These are phyloP conservation scores for Pelochelys cantorii DNA, from an alignment of 2,797 vertebrate genomes.

Conservation along the genomic window DNA sequence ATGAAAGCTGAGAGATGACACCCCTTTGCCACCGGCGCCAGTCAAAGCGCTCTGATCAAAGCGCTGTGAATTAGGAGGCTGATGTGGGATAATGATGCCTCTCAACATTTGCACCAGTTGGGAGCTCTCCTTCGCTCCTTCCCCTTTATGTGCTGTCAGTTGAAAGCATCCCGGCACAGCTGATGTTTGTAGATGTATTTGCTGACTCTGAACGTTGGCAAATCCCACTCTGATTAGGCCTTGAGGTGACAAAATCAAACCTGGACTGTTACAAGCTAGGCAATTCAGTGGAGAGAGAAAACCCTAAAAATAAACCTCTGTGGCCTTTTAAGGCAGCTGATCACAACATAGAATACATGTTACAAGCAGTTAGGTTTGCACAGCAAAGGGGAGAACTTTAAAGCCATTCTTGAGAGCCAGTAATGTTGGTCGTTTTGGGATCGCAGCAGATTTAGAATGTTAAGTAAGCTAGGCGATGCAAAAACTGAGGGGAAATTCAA, in stretches of 20 bases:
- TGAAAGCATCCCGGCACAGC: conserved; percentile 53
- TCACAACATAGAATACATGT: conserved; percentile 55
- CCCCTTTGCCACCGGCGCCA: conserved; percentile 48
- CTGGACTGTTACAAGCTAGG: conserved; percentile 62
- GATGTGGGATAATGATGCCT: conserved; percentile 65
- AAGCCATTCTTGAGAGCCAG: conserved; percentile 53
- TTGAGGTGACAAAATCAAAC: conserved; percentile 72
- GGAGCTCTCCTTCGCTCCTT: not conserved
- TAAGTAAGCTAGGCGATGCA: conserved; percentile 48
- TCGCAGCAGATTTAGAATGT: conserved; percentile 14
- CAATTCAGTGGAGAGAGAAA: conserved; percentile 64
- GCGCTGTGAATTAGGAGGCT: conserved; percentile 69
- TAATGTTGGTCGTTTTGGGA: conserved; percentile 61
- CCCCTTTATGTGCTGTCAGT: conserved; percentile 17
- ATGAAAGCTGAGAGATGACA: conserved; percentile 69
- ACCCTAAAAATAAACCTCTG: conserved; percentile 66
- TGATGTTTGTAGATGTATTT: conserved; percentile 67
- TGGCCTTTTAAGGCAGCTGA: conserved; percentile 54
- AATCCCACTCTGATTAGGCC: conserved; percentile 66
- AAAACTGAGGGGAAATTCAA: conserved; percentile 44
- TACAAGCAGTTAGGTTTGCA: conserved; percentile 31
- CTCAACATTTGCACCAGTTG: not conserved
- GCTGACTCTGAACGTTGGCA: conserved; percentile 70
- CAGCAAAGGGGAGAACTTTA: conserved; percentile 54
- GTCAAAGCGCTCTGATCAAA: conserved; percentile 66